These are phyloP conservation scores for Eonycteris spelaea DNA, from an alignment of 2,113 vertebrate genomes.

Conservation along the genomic window DNA sequence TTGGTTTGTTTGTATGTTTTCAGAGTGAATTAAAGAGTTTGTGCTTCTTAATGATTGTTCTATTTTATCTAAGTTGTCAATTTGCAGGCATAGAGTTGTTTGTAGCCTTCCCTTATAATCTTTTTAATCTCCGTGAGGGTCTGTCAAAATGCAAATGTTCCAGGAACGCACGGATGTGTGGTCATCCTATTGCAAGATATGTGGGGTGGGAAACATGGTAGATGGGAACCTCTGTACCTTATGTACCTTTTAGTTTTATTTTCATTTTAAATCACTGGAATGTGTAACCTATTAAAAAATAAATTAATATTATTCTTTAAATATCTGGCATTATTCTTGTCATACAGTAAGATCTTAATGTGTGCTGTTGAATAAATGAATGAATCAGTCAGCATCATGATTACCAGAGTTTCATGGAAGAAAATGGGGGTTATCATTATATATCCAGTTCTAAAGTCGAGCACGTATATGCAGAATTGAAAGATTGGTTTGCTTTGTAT, in stretches of 20 bases:
- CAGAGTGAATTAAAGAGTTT: neutral
- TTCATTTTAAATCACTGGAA: neutral
- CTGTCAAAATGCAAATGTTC: neutral
- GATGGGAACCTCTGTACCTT: neutral
- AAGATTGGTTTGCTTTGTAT: neutral
- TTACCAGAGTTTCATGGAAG: neutral
- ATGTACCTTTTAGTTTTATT: neutral
- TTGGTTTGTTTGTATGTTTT: neutral
- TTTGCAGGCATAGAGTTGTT: neutral
- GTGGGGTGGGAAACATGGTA: neutral
- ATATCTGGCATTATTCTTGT: neutral
- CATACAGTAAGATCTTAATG: neutral
- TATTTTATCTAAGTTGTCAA: neutral
- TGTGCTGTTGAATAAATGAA: neutral
- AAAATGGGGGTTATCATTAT: neutral
- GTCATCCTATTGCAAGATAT: neutral
- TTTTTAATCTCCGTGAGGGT: neutral
- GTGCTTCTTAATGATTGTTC: neutral
- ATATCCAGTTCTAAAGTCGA: neutral
- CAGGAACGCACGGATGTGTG: neutral
- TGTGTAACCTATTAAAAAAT: neutral
- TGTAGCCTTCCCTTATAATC: neutral
- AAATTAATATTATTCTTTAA: neutral
- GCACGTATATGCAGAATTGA: neutral
- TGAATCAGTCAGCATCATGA: neutral